phyloP scores from a whole-genome alignment of 2,888 invertebrate species.

The Prosapia bicincta region DNA sequence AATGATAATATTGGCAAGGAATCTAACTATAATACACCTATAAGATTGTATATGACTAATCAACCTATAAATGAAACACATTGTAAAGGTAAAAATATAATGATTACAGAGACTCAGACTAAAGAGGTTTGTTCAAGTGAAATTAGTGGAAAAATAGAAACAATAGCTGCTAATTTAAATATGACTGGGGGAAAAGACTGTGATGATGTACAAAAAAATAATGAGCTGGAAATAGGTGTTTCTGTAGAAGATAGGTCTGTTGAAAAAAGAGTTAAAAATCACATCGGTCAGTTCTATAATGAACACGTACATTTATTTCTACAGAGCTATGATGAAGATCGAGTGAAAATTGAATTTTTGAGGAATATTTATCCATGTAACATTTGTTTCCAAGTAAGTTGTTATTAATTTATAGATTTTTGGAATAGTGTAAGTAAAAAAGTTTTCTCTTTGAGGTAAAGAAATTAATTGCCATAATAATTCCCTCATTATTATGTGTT shows the following conservation, averaged over 20 bases:
- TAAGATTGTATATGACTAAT: not conserved
- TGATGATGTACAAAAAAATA: not conserved
- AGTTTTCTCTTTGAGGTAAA: too few relatives aligned
- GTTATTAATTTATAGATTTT: too few relatives aligned
- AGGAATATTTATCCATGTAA: constrained; percentile 48
- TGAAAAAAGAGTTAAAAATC: not conserved
- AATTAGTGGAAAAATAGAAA: not conserved
- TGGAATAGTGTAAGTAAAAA: too few relatives aligned
- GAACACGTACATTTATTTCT: not conserved
- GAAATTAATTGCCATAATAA: too few relatives aligned
- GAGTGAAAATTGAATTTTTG: constrained; percentile 44
- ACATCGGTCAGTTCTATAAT: not conserved
- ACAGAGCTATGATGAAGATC: constrained; percentile 43
- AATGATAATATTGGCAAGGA: not conserved
- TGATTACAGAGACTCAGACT: not conserved
- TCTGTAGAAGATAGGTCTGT: too few relatives aligned
- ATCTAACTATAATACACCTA: not conserved
- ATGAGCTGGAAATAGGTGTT: too few relatives aligned
- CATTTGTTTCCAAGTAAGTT: constrained; percentile 51
- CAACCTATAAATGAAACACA: not conserved
- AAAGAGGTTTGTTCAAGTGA: not conserved
- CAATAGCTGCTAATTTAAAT: not conserved
- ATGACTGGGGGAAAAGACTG: not conserved
- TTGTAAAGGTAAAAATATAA: not conserved
- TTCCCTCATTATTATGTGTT: too few relatives aligned